A percentile compares a stretch with the other conserved stretches of the same genome.
Conservation (phyloP, 1,140 invertebrate genomes). For the Drosophila chauvacae region DNA sequence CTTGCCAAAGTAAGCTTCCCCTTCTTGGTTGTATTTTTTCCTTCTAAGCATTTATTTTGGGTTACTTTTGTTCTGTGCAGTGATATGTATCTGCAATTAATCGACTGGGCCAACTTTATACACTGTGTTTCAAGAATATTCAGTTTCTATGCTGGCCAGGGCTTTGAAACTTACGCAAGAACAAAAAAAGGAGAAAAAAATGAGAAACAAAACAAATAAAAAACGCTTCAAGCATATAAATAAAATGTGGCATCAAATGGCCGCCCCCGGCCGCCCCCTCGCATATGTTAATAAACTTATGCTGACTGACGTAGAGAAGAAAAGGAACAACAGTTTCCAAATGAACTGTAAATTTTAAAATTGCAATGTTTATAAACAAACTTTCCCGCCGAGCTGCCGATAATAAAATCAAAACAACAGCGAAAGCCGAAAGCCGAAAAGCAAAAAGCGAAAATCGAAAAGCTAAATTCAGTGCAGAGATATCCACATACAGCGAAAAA, state of each 20-base stretch:
- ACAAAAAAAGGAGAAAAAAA: conserved; percentile 65
- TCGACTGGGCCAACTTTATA: neutral
- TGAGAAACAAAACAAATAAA: conserved; percentile 72
- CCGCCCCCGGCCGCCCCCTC: conserved; percentile 6
- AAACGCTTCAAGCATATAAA: conserved; percentile 70
- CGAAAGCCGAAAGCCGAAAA: conserved; percentile 18
- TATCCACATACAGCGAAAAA: conserved; percentile 26
- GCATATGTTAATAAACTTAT: conserved; percentile 65
- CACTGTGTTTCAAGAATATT: conserved; percentile 3
- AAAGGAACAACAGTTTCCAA: conserved; percentile 49
- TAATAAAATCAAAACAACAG: conserved; percentile 66
- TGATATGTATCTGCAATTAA: neutral
- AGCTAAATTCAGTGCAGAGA: conserved; percentile 7
- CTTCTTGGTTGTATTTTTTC: neutral
- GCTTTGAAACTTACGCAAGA: conserved; percentile 70
- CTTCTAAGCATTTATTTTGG: too few relatives aligned
- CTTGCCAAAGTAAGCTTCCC: neutral
- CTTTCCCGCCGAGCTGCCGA: conserved; percentile 62
- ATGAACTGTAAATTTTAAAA: conserved; percentile 80
- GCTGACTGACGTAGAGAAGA: conserved; percentile 59
- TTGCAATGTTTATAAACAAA: conserved; percentile 84
- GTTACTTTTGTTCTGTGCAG: neutral
- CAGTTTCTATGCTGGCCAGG: conserved; percentile 23
- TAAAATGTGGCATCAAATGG: conserved; percentile 79
- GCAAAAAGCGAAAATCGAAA: conserved; percentile 2